Base-by-base conservation (phyloP, 2,888 invertebrate genomes). In the Drosophila nr. medialis region DNA sequence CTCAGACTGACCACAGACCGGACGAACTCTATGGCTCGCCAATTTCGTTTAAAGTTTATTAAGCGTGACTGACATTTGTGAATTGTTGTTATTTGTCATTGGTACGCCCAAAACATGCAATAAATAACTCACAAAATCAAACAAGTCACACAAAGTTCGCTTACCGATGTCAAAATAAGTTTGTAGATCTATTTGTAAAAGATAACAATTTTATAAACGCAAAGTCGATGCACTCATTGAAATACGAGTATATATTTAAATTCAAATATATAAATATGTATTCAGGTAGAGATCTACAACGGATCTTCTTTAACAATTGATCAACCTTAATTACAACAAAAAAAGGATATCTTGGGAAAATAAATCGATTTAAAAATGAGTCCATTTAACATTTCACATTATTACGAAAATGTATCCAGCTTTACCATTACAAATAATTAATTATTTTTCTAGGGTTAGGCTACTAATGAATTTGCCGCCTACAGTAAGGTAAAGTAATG, bases 51-150 rank as follows among this genome's bases (percentile, higher is more conserved):
- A 80, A 71, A 76, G 76, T 87, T 87, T 90, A 87, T 87, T 90
- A 80, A 78, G 90, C 86, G 90, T 87, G 84, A 87, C 86, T 90
- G 90, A 87, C 90, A 89, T 86, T 84, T 81, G 81, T 75, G 78
- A 80, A 68, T 78, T 76, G 72, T 71, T 72, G 18, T 13, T 15
- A 45, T 76, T 56, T 81, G 81, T 81, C 78, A 75, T 80, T 89
- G 83, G 65, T 75, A 82, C 85, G 87, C 86, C 87, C 87, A 65
- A 81, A 73, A 79, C 62, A 42, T 68, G 66, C 68, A 72, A 79
- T 67, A 77, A 83, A 77, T 77, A 77, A 50, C n/a, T 51, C 32
- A 60, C 62, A 59, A 68, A 59, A 64, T 21, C 60, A 77, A 67
- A 32, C 67, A 51, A 75, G n/a, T 60, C 40, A 34, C 50, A 65